Conservation (phyloP, 2,888 invertebrate genomes). For the Micoletzkya japonica region DNA sequence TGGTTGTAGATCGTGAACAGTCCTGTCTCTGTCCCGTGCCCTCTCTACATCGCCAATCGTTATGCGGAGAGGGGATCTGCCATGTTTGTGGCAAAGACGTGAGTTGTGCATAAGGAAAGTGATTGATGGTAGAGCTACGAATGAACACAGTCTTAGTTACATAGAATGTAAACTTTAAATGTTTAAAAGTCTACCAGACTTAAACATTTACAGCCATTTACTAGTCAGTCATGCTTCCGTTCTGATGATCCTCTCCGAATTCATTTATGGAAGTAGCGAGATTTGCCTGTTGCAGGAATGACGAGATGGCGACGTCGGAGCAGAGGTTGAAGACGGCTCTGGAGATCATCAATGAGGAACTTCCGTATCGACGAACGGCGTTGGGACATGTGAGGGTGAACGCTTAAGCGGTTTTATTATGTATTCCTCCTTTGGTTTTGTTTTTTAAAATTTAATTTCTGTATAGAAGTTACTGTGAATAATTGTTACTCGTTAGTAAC, state of each 20-base stretch:
- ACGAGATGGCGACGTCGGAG: constrained; percentile 8
- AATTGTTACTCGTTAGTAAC: no score
- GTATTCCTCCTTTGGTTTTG: no score
- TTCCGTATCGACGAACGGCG: background rate
- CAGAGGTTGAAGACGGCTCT: background rate
- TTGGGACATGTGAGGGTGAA: constrained; percentile 7
- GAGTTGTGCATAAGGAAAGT: no score
- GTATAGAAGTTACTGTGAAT: no score
- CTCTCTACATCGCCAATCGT: constrained; percentile 53
- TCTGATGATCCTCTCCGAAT: no score
- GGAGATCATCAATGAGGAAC: background rate
- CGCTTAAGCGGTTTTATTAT: constrained; percentile 6
- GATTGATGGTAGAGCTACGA: no score
- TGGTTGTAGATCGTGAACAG: constrained; percentile 51
- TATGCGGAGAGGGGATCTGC: constrained; percentile 52
- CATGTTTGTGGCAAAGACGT: constrained; percentile 25
- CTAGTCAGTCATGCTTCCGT: no score
- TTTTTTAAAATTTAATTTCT: no score
- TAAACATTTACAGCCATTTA: no score
- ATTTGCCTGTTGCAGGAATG: background rate
- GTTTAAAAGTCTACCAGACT: background rate
- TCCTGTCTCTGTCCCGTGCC: constrained; percentile 52
- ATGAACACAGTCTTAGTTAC: no score
- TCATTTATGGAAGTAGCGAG: background rate
- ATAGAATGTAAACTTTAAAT: background rate